Evolutionary conservation across 2,113 vertebrate species (phyloP), one percentile per base, ranked within the genome.

Genomic region (Falco punctatus): DNA sequence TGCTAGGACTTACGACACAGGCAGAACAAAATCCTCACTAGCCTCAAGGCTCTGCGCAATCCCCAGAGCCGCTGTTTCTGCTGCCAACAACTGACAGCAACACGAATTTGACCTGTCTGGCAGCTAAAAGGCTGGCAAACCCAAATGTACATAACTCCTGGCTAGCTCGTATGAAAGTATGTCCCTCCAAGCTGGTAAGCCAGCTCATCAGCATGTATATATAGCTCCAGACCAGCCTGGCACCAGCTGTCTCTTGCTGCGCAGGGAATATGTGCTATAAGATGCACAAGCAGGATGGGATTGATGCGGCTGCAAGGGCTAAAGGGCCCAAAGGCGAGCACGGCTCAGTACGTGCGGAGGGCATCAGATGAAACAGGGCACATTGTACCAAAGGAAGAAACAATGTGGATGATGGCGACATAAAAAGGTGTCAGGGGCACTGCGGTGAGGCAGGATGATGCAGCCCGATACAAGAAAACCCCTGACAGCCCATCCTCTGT

Each of bases 101-200:
- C 27, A n/a, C 1, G 2, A 33, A 57, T 77, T 49, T 83, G 95
- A 95, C 94, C 95, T 2, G 51, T 65, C 88, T 92, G 94, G 94
- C 88, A 94, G 94, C 74, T 59, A 85, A 83, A 86, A 94, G 92
- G 77, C 88, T 88, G 95, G 88, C 82, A 90, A 73, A 92, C 51
- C 75, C 62, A 65, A 91, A 69, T 1, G 7, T 32, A 46, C n/a
- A 1, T 30, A 69, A 75, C 35, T 94, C 84, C 84, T 82, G 81
- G 90, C 81, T 65, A 82, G 65, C 73, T 69, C 11, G 0, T 52
- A 46, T 69, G 30, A 72, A 87, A 87, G 27, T 0, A 5, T 18
- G 58, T 85, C 78, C 85, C 70, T 80, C 52, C 66, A 81, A 79
- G 94, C 90, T 87, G 93, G 89, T 44, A 69, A 7, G 6, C 11